Conservation (phyloP, 2,888 invertebrate species). For the Aspidiotus rigidus region DNA sequence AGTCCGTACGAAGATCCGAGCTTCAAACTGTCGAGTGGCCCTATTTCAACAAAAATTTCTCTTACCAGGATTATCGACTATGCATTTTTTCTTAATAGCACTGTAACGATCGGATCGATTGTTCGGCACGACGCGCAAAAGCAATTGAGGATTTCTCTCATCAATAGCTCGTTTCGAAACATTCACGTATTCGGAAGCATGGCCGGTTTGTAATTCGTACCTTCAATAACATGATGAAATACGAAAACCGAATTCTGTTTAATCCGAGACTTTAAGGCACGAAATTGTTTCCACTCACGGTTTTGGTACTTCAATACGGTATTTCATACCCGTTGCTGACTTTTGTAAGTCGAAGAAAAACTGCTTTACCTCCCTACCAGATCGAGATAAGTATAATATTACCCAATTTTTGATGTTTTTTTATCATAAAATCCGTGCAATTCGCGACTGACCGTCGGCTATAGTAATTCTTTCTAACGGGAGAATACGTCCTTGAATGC, state of each 20-base stretch:
- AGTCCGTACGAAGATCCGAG: too few species aligned
- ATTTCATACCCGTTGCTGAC: slow-evolving; percentile 47
- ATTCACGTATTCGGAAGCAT: slow-evolving; percentile 51
- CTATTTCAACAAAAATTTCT: not conserved
- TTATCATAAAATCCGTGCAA: too few species aligned
- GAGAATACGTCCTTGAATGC: too few species aligned
- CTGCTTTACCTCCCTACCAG: too few species aligned
- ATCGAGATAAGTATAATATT: too few species aligned
- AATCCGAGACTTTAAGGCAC: not conserved
- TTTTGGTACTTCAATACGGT: slow-evolving; percentile 40
- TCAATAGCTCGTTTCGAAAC: slow-evolving; percentile 52
- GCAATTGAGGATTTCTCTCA: slow-evolving; percentile 51
- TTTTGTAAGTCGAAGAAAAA: too few species aligned
- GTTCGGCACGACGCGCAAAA: slow-evolving; percentile 58
- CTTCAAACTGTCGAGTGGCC: too few species aligned
- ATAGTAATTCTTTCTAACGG: too few species aligned
- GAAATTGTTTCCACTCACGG: slow-evolving; percentile 34
- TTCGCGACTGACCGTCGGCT: too few species aligned
- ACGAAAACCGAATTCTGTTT: not conserved
- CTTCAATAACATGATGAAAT: slow-evolving; percentile 30
- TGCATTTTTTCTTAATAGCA: slow-evolving; percentile 78
- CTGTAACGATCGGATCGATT: slow-evolving; percentile 67
- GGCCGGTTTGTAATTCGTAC: slow-evolving; percentile 47
- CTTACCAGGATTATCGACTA: slow-evolving; percentile 55
- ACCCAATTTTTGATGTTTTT: too few species aligned